Evolutionary conservation across 2,888 invertebrate genomes (phyloP), one percentile per base, ranked within the genome.

Genomic region (Pollenia griseotomentosa): DNA sequence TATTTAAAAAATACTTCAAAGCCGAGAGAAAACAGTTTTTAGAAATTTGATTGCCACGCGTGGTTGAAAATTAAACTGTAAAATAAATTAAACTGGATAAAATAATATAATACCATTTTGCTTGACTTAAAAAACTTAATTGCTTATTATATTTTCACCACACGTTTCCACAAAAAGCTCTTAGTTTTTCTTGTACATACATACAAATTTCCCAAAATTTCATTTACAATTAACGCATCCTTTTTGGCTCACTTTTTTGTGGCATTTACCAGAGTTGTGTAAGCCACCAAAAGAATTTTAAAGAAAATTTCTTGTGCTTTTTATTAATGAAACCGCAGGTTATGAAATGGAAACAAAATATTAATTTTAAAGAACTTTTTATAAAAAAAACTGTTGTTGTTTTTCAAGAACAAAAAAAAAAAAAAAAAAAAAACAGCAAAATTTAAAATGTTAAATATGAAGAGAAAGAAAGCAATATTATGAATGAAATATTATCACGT

Each of bases 401-500:
- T 33, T 2, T 65, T 19, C 12, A 8, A 65, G 51, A 77, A 40
- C 16, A 23, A 53, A 73, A 51, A 70, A 23, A 66, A n/a, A n/a
- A 23, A 23, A 1, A 14, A n/a, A n/a, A n/a, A n/a, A 23, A 23
- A 1, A 14, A 9, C 42, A 65, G 11, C 0, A 51, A 65, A 12
- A n/a, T 19, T 11, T 74, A 68, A 73, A 42, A 70, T 14, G n/a
- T 14, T 40, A 3, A 10, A 55, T 51, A 16, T n/a, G 11, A 48
- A 77, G 19, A 48, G 57, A 33, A 82, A 51, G 75, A 68, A 79
- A 53, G 44, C 12, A 53, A 75, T 63, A 57, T 61, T 19, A 81
- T 65, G 19, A 77, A 53, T 73, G 59, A 71, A 74, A 87, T 84
- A 81, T 81, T 81, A 78, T 84, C 87, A 87, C 87, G 87, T 84